Evolutionary conservation across 2,888 invertebrate genomes (phyloP), one percentile per base, ranked within the genome.

Genomic region (Tigriopus californicus): DNA sequence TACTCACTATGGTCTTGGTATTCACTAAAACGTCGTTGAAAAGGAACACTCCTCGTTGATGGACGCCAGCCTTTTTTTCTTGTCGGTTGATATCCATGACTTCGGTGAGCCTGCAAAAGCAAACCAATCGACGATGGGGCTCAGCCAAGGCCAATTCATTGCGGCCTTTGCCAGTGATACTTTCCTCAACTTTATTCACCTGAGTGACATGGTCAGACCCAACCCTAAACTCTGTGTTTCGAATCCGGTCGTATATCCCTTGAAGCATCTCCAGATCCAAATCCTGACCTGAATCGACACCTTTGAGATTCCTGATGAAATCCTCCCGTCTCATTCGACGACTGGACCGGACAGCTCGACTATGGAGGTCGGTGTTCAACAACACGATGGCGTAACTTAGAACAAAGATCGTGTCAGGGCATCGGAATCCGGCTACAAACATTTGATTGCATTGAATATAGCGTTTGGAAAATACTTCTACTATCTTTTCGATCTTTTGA

Each of bases 351-450:
- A 97, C 75, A 71, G 87, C 92, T 12, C 91, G 91, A 62, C 92
- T 92, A 73, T 98, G 97, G 53, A 97, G 78, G 71, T 98, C 97
- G 1, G 97, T 98, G 74, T 98, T 98, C 63, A 98, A 78, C 95
- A 98, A 95, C 71, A 98, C 95, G 68, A 97, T 92, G 59, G 97
- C 95, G 67, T 77, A 78, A 4, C 77, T 74, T 47, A 79, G 67
- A 24, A 65, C 62, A 61, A 69, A 69, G 11, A 70, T 66, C 12
- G 67, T 69, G 60, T 68, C 68, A 12, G 68, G 82, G 60, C 85
- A 86, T 63, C 86, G 76, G 61, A 89, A 72, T 62, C 85, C 79
- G 66, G 85, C 86, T 59, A 88, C 86, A 65, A 90, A 83, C 71
- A 91, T 89, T 10, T 87, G 79, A 73, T 98, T 97, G 72, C 94